A percentile compares a stretch with the other conserved stretches of the same genome.
These are phyloP conservation scores for Meloidogyne exigua DNA, from an alignment of 1,140 invertebrate genomes.

Conservation along the genomic window DNA sequence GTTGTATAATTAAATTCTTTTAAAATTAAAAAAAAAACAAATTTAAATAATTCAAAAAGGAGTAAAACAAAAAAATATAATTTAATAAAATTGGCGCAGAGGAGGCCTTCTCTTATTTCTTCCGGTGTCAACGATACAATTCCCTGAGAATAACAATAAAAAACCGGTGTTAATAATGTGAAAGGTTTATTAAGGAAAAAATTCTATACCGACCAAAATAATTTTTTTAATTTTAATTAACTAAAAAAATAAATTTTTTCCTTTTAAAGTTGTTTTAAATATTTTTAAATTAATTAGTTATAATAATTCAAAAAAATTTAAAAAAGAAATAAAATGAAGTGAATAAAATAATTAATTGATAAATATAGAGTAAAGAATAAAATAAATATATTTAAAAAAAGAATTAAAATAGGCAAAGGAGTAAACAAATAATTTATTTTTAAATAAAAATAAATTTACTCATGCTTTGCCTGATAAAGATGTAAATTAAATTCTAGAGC, in stretches of 20 bases:
- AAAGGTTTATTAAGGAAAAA: neutral
- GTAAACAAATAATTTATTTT: neutral
- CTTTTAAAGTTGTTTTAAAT: neutral
- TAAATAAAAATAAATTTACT: conserved; percentile 11
- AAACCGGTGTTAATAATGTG: conserved; percentile 24
- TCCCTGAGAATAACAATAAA: conserved; percentile 22
- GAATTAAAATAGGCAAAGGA: no score
- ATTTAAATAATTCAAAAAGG: neutral
- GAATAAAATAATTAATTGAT: no score
- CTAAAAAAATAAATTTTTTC: neutral
- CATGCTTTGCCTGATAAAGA: conserved; percentile 78
- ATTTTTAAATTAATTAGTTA: neutral
- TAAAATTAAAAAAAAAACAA: neutral
- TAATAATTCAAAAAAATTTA: neutral
- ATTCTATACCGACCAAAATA: neutral
- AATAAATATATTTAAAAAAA: neutral
- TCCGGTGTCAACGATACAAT: conserved; percentile 25
- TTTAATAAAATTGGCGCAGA: conserved; percentile 6
- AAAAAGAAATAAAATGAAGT: neutral
- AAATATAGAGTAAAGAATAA: neutral
- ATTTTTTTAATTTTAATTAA: neutral
- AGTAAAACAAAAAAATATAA: no score
- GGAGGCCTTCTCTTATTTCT: neutral
- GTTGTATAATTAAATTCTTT: conserved; percentile 15
- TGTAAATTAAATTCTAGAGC: conserved; percentile 87